Evolutionary conservation across 2,888 invertebrate species (phyloP), one percentile per base, ranked within the genome.

Genomic region (Lordiphosa andalusiaca): DNA sequence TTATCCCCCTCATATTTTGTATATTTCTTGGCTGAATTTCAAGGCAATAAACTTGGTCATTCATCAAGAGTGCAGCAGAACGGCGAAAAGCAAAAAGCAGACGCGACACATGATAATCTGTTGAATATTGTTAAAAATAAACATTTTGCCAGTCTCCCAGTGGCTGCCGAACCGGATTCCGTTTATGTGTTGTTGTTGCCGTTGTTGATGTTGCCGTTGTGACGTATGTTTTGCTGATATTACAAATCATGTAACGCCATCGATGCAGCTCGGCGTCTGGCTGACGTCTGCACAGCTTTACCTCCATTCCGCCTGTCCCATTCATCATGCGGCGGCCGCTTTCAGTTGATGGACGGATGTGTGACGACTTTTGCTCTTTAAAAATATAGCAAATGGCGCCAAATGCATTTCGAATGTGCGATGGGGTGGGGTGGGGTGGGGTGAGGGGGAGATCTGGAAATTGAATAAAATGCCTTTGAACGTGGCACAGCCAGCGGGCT

Each of bases 201-300:
- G 16, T 3, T 37, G 6, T 37, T 6, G 33, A 4, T 39, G 25
- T 30, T n/a, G 56, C 19, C 61, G 37, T 48, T 60, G 35, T 53
- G 57, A 60, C 66, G 30, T 67, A 51, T 60, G 53, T 48, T 63
- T 67, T 69, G 70, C 73, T 78, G 80, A 83, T 83, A 80, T 83
- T 76, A 83, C 81, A 83, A 78, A 83, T 78, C 84, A 80, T 83
- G 84, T 81, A 77, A 82, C 65, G 57, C 51, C 65, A 64, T 64
- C 56, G 56, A 42, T 41, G 57, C 65, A 55, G 47, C 51, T 35
- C 73, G 62, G 52, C 77, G 73, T 73, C 73, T 76, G 82, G 69
- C 67, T 74, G 78, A 76, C 80, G 76, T 76, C 76, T 82, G 76
- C 82, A 64, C 53, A 62, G 10, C 33, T 6, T 44, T 30, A 44